These are phyloP conservation scores for Hyaena hyaena DNA, from an alignment of 2,113 vertebrate species.

Conservation along the genomic window DNA sequence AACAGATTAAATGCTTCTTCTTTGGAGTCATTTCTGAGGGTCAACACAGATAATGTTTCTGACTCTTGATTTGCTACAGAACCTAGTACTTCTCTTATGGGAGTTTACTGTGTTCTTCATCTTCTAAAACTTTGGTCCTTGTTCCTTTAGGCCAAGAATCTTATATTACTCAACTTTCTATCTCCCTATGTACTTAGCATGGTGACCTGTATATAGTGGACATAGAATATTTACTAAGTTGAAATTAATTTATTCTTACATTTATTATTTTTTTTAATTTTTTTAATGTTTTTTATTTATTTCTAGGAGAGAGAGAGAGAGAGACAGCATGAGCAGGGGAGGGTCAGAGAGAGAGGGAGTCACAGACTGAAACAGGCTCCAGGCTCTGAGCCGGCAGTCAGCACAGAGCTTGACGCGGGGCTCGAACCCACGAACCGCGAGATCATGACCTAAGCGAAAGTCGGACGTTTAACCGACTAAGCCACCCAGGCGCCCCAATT, in stretches of 20 bases:
- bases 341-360: too few species aligned
- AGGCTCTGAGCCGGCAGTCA: too few species aligned
- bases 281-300: too few species aligned
- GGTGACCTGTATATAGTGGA: neutral
- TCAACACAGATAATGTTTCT: neutral
- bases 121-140: neutral
- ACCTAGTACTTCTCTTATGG: neutral
- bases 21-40: neutral
- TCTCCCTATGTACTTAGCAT: neutral
- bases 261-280: too few species aligned
- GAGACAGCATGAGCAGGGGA: too few species aligned
- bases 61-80: neutral
- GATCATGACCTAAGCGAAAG: too few species aligned
- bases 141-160: neutral
- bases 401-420: too few species aligned
- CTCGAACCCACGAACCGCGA: too few species aligned
- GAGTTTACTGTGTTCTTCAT: neutral
- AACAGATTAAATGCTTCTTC: neutral
- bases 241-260: conserved; percentile 16
- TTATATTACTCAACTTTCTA: neutral
- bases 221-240: neutral
- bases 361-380: too few species aligned
- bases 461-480: too few species aligned
- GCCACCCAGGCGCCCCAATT: too few species aligned
- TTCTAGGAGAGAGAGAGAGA: too few species aligned